Percentiles rank a stretch among this genome's conserved stretches.
Evolutionary conservation across 2,797 vertebrate species (phyloP).

Genomic region (Enteromius thamalakanensis): DNA sequence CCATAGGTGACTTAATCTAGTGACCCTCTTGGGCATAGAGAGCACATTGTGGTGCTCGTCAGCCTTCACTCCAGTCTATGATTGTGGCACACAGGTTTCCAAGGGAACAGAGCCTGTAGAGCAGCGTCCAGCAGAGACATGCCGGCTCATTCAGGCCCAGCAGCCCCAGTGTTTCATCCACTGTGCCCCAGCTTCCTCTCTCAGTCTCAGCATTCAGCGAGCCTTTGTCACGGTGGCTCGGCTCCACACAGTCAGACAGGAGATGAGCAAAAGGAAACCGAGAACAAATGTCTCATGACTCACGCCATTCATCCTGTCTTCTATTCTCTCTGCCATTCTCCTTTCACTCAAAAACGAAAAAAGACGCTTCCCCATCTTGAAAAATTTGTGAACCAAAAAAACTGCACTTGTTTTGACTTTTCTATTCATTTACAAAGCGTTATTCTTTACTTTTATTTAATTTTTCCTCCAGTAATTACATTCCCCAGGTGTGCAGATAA

Average conservation of each 20-base stretch:
- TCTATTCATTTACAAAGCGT: conserved; percentile 5
- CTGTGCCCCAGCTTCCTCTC: conserved; percentile 49
- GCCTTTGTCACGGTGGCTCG: conserved; percentile 49
- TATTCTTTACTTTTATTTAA: neutral
- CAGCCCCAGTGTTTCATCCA: conserved; percentile 26
- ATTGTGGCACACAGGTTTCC: conserved; percentile 46
- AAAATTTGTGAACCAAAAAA: conserved; percentile 25
- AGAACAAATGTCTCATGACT: conserved; percentile 52
- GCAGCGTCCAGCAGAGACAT: conserved; percentile 16
- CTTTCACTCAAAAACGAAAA: conserved; percentile 30
- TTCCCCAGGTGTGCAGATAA: neutral
- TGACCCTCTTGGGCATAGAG: conserved; percentile 4
- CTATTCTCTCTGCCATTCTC: conserved; percentile 27
- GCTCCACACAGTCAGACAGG: conserved; percentile 41
- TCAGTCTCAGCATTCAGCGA: conserved; percentile 17
- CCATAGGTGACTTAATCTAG: conserved; percentile 24
- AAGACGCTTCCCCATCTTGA: neutral
- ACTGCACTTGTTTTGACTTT: conserved; percentile 23
- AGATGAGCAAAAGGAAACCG: conserved; percentile 35
- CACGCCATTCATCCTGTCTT: conserved; percentile 42
- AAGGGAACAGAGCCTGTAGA: conserved; percentile 39
- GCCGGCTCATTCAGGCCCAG: conserved; percentile 42
- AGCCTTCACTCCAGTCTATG: conserved; percentile 18
- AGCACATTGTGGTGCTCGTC: conserved; percentile 2
- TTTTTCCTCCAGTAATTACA: conserved; percentile 15